These are phyloP conservation scores for Xenopus petersii DNA, from an alignment of 2,797 vertebrate genomes.

Conservation along the genomic window DNA sequence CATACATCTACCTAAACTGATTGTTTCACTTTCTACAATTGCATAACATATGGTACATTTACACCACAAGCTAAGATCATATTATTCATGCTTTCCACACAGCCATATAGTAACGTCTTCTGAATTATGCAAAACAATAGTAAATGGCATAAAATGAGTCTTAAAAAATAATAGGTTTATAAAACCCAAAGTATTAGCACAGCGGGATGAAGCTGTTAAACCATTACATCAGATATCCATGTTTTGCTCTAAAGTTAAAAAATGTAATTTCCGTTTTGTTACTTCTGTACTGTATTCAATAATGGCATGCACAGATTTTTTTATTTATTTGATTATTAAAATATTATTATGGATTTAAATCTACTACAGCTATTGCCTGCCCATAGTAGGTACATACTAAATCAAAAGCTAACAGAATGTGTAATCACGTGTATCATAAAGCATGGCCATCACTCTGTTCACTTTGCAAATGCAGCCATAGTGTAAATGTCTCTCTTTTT, in stretches of 20 bases:
- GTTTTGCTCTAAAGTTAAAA: not conserved
- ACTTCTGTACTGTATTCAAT: too few species aligned
- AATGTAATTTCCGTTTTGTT: not conserved
- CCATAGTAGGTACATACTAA: too few species aligned
- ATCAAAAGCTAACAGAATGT: too few species aligned
- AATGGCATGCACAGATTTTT: too few species aligned
- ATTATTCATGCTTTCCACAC: not conserved
- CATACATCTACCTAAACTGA: not conserved
- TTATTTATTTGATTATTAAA: too few species aligned
- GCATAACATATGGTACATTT: not conserved
- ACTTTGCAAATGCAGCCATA: too few species aligned
- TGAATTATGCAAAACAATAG: constrained; percentile 2
- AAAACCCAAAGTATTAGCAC: not conserved
- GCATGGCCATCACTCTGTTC: too few species aligned
- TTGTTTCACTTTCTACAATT: not conserved
- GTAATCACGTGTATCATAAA: too few species aligned
- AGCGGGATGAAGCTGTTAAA: not conserved
- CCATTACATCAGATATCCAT: not conserved
- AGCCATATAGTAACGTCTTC: not conserved
- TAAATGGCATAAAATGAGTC: constrained; percentile 1
- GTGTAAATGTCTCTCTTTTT: too few species aligned
- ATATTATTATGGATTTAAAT: too few species aligned
- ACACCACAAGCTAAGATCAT: not conserved
- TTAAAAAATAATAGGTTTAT: constrained; percentile 1
- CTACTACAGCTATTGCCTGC: too few species aligned